A percentile compares a stretch with the other conserved stretches of the same genome.
These are phyloP conservation scores for Lates calcarifer DNA, from an alignment of 2,113 vertebrate species.

Conservation along the genomic window DNA sequence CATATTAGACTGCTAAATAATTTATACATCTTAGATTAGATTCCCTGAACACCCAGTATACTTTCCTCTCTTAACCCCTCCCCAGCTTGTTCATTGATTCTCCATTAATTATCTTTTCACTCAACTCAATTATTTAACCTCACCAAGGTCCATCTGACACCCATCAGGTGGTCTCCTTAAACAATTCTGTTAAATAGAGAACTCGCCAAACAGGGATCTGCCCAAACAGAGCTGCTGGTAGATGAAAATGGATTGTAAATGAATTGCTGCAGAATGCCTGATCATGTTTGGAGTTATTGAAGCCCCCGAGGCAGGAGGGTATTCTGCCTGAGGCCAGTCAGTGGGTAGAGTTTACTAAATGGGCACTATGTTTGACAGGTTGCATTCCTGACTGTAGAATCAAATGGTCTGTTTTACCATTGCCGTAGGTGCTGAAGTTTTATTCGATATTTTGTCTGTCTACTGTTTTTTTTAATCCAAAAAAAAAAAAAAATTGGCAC, in stretches of 20 bases:
- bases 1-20: slow-evolving; percentile 84
- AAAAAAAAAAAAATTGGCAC: slow-evolving; percentile 25
- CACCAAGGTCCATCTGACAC: slow-evolving; percentile 69
- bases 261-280: slow-evolving; percentile 62
- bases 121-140: slow-evolving; percentile 85
- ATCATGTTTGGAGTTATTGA: slow-evolving; percentile 69
- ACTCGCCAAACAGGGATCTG: slow-evolving; percentile 48
- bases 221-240: slow-evolving; percentile 36
- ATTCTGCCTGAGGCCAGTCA: slow-evolving; percentile 63
- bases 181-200: slow-evolving; percentile 62
- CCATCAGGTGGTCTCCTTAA: slow-evolving; percentile 74
- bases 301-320: slow-evolving; percentile 55
- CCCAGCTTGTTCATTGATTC: slow-evolving; percentile 84
- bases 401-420: slow-evolving; percentile 58
- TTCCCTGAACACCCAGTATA: slow-evolving; percentile 67
- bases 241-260: slow-evolving; percentile 54
- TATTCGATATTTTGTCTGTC: slow-evolving; percentile 55
- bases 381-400: slow-evolving; percentile 61
- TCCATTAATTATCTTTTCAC: slow-evolving; percentile 87
- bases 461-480: slow-evolving; percentile 7
- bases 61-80: slow-evolving; percentile 60
- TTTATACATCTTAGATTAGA: slow-evolving; percentile 84
- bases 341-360: slow-evolving; percentile 65
- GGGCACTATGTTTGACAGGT: slow-evolving; percentile 45
- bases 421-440: slow-evolving; percentile 62